Conservation (phyloP, 2,113 vertebrate species). For the Zosterops lateralis region DNA sequence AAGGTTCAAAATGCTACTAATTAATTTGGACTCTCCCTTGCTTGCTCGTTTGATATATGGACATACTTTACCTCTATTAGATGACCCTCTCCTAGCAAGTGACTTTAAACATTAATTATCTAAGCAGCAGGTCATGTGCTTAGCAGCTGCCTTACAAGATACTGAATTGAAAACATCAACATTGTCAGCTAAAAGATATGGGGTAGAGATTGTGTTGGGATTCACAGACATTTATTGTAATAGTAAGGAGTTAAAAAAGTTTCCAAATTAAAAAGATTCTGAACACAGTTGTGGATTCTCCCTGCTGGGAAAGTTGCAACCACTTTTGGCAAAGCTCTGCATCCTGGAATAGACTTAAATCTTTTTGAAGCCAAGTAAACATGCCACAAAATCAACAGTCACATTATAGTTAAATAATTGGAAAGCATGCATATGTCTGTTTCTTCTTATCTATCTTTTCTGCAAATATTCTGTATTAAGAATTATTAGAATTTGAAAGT, state of each 20-base stretch:
- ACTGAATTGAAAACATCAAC: neutral
- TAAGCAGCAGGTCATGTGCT: neutral
- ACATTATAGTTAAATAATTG: neutral
- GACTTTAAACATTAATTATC: neutral
- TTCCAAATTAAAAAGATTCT: neutral
- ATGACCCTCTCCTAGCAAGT: neutral
- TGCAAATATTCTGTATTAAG: neutral
- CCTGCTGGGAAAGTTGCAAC: neutral
- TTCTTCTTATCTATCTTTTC: neutral
- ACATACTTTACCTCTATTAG: neutral
- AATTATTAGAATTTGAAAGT: neutral
- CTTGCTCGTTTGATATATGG: neutral
- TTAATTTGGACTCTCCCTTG: neutral
- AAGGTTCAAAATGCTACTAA: neutral
- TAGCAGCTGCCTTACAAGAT: neutral
- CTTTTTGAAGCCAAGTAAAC: constrained; percentile 18
- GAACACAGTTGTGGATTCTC: neutral
- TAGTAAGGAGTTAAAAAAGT: neutral
- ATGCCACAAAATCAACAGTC: constrained; percentile 1
- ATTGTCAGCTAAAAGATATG: neutral
- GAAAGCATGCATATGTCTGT: neutral
- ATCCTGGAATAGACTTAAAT: neutral
- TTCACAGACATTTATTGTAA: neutral
- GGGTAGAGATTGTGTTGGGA: neutral
- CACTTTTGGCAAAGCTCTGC: neutral